Conservation (phyloP, 2,797 vertebrate genomes). For the Acropternis orthonyx region DNA sequence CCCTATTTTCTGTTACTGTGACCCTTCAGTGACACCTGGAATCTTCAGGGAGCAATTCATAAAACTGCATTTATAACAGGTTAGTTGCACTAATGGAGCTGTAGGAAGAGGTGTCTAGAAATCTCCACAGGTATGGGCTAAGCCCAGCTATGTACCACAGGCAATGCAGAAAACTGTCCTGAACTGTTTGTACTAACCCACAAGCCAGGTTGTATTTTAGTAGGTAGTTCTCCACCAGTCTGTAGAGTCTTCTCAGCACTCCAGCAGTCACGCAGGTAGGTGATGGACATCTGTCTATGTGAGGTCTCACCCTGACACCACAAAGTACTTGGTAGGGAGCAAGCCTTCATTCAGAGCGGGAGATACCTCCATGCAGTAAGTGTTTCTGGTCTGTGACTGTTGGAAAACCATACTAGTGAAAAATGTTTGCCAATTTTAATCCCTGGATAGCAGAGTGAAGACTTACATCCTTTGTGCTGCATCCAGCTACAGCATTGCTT, state of each 20-base stretch:
- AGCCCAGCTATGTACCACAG: background rate
- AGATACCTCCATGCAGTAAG: background rate
- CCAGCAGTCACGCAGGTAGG: fast-evolving
- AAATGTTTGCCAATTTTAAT: background rate
- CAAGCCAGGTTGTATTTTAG: background rate
- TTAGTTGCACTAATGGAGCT: background rate
- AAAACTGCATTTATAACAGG: background rate
- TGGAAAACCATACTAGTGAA: background rate
- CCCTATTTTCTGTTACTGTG: background rate
- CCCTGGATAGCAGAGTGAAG: background rate
- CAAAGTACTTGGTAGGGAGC: background rate
- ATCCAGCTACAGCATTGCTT: slow-evolving; percentile 35
- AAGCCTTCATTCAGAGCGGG: background rate
- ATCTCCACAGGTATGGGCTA: background rate
- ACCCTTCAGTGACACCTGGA: background rate
- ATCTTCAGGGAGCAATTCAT: background rate
- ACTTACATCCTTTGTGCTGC: slow-evolving; percentile 29
- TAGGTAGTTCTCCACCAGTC: background rate
- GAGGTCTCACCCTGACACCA: background rate
- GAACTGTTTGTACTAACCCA: background rate
- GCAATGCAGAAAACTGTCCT: background rate
- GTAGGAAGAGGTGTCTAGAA: background rate
- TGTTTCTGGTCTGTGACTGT: background rate
- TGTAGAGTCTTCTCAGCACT: background rate
- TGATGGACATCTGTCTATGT: background rate